phyloP scores from a whole-genome alignment of 23 tunicate species.

The Ciona savignyi region DNA sequence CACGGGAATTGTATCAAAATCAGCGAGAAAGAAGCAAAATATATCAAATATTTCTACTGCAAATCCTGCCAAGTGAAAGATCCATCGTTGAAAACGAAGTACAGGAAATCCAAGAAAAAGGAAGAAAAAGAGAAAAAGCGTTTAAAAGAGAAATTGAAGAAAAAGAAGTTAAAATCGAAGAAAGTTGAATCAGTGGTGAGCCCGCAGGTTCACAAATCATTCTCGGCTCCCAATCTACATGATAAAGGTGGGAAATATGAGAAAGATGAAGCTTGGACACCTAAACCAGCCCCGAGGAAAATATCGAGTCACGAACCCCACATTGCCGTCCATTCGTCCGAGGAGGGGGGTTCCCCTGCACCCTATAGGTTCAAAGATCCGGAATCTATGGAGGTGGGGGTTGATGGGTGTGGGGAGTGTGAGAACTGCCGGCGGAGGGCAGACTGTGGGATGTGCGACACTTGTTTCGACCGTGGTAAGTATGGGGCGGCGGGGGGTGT shows the following conservation, averaged over 20 bases:
- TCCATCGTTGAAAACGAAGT: slow-evolving; percentile 58
- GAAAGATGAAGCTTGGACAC: slow-evolving; percentile 41
- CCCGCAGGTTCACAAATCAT: slow-evolving; percentile 24
- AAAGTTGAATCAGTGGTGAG: not conserved
- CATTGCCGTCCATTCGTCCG: slow-evolving; percentile 11
- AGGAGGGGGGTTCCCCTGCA: not conserved
- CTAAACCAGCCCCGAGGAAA: not conserved
- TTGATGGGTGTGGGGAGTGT: slow-evolving; percentile 41
- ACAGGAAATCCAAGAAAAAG: slow-evolving; percentile 60
- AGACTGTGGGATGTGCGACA: slow-evolving; percentile 55
- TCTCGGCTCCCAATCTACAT: slow-evolving; percentile 29
- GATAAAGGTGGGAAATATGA: slow-evolving; percentile 28
- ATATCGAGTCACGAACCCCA: not conserved
- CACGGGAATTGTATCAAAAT: slow-evolving; percentile 92
- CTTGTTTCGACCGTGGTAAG: slow-evolving; percentile 23
- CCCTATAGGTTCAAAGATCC: not conserved
- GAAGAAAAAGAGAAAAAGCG: slow-evolving; percentile 26
- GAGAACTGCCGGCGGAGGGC: slow-evolving; percentile 37
- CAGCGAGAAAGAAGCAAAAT: slow-evolving; percentile 65
- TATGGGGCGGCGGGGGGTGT: slow-evolving; percentile 17
- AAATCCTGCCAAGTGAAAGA: slow-evolving; percentile 68
- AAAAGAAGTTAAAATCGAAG: slow-evolving; percentile 17
- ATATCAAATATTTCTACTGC: slow-evolving; percentile 74
- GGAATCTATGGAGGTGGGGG: not conserved
- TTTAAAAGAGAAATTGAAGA: slow-evolving; percentile 20